These are phyloP conservation scores for Loris lydekkerianus DNA, from an alignment of 2,797 vertebrate genomes.

Conservation along the genomic window DNA sequence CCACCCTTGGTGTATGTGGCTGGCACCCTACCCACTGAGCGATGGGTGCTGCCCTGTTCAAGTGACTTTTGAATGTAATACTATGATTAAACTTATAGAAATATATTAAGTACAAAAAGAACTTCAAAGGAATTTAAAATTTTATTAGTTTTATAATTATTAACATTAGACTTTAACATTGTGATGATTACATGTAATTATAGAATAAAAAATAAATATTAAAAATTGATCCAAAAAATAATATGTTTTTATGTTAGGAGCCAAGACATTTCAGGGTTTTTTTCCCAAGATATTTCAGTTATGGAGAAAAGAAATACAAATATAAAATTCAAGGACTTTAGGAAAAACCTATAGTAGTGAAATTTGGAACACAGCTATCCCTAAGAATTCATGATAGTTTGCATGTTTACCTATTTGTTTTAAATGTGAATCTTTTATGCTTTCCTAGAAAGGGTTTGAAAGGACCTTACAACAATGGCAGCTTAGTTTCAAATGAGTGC, in stretches of 20 bases:
- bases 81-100: background rate
- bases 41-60: too few species aligned
- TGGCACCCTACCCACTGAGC: too few species aligned
- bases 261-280: background rate
- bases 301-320: background rate
- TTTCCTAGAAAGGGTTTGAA: background rate
- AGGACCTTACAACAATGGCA: background rate
- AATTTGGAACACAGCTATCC: background rate
- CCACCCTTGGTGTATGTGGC: too few species aligned
- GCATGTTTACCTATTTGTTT: background rate
- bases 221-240: constrained; percentile 2
- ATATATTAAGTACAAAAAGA: background rate
- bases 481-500: background rate
- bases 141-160: background rate
- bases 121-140: background rate
- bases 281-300: background rate
- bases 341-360: background rate
- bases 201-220: background rate
- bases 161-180: background rate
- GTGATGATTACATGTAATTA: background rate
- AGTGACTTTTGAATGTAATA: background rate
- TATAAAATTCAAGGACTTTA: background rate
- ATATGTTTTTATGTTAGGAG: background rate
- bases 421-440: background rate
- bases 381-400: background rate